Conservation (phyloP, 2,113 vertebrate species). For the Emberiza fucata region DNA sequence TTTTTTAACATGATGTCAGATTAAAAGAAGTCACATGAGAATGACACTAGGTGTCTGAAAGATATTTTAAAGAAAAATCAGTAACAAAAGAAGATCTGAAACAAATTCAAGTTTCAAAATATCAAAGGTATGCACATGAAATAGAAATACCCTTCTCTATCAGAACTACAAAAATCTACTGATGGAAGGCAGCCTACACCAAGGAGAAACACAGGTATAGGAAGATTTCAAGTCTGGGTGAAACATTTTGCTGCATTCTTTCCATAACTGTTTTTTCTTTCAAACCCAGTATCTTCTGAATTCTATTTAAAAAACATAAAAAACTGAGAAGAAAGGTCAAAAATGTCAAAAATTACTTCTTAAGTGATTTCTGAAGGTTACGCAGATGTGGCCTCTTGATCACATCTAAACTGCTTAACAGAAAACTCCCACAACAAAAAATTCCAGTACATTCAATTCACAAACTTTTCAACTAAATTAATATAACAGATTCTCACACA, state of each 20-base stretch:
- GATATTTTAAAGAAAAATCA: background rate
- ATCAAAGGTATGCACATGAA: accelerated
- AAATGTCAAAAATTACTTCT: background rate
- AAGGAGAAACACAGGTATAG: background rate
- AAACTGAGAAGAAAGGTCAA: background rate
- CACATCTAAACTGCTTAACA: background rate
- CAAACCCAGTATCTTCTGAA: background rate
- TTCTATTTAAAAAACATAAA: background rate
- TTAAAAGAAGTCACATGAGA: background rate
- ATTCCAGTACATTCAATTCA: background rate
- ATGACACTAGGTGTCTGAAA: background rate
- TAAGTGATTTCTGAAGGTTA: background rate
- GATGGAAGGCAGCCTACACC: background rate
- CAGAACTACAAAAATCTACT: background rate
- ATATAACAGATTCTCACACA: background rate
- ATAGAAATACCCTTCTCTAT: background rate
- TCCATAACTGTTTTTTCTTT: background rate
- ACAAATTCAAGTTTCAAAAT: background rate
- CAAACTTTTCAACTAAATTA: background rate
- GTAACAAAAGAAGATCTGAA: background rate
- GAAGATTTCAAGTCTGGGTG: background rate
- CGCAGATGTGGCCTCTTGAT: background rate
- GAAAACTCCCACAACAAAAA: background rate
- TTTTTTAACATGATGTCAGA: background rate
- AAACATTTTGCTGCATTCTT: background rate